phyloP scores from a whole-genome alignment of 2,888 invertebrate genomes.

The Eupsilia transversa region DNA sequence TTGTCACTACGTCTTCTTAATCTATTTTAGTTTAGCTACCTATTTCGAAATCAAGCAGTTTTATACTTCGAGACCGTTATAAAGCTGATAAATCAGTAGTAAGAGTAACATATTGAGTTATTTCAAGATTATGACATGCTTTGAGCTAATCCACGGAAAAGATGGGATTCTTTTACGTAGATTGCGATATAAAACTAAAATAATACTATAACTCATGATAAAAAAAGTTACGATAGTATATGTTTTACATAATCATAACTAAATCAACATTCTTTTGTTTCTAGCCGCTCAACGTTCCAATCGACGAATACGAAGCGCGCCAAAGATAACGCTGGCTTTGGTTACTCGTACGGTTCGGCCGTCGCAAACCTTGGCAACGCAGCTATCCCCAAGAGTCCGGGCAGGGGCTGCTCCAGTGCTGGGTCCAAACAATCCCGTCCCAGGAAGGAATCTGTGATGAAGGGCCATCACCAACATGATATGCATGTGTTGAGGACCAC shows the following conservation, averaged over 20 bases:
- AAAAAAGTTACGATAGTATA: background rate
- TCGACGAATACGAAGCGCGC: slow-evolving; percentile 82
- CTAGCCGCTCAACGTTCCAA: slow-evolving; percentile 79
- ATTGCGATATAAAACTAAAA: background rate
- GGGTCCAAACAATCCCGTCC: slow-evolving; percentile 71
- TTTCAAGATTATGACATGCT: background rate
- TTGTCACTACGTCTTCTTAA: too few species aligned
- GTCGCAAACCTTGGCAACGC: slow-evolving; percentile 77
- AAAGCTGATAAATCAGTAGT: background rate
- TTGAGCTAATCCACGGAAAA: slow-evolving; percentile 15
- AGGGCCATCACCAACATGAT: slow-evolving; percentile 69
- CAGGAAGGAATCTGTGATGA: slow-evolving; percentile 76
- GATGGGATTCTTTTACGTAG: slow-evolving; percentile 10
- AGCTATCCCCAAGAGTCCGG: slow-evolving; percentile 57
- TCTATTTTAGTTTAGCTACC: background rate
- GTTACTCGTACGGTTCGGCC: slow-evolving; percentile 85
- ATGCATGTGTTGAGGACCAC: slow-evolving; percentile 84
- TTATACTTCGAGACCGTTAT: background rate
- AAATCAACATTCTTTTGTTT: slow-evolving; percentile 53
- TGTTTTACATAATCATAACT: background rate
- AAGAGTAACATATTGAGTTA: background rate
- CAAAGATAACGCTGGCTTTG: slow-evolving; percentile 86
- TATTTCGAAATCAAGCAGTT: background rate
- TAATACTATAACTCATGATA: background rate
- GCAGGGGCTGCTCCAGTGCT: slow-evolving; percentile 12